Evolutionary conservation across 2,888 invertebrate genomes (phyloP).

Genomic region (Rhorus exstirpatorius): DNA sequence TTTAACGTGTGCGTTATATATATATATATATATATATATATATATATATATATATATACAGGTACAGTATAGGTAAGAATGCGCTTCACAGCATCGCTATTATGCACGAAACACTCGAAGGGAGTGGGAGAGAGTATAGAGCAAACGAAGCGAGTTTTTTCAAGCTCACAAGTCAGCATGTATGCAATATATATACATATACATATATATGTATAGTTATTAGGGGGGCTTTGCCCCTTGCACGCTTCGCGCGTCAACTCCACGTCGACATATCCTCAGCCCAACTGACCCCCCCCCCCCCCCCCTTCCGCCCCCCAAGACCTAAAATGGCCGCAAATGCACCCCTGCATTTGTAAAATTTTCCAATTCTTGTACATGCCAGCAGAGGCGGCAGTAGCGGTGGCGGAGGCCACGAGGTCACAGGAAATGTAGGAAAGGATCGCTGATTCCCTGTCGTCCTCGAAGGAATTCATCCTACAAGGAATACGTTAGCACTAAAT

Average conservation of each 20-base stretch:
- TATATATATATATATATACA: slow-evolving; percentile 13
- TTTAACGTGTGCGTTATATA: slow-evolving; percentile 39
- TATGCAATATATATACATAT: slow-evolving; percentile 11
- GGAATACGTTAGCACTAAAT: slow-evolving; percentile 47
- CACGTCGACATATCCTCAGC: no score
- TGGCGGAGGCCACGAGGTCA: slow-evolving; percentile 21
- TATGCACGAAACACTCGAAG: slow-evolving; percentile 57
- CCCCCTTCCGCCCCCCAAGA: no score
- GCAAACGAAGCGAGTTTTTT: slow-evolving; percentile 70
- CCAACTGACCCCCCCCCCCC: no score
- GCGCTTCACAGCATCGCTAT: slow-evolving; percentile 67
- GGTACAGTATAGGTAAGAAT: slow-evolving; percentile 58
- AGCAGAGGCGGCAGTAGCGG: no score
- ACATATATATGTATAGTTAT: slow-evolving; percentile 34
- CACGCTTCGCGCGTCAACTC: no score
- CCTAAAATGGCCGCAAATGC: no score
- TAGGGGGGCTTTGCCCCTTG: no score
- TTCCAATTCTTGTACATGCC: no score
- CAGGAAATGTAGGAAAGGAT: slow-evolving; percentile 51
- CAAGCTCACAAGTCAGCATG: slow-evolving; percentile 32
- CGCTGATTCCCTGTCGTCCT: slow-evolving; percentile 35
- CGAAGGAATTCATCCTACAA: slow-evolving; percentile 27
- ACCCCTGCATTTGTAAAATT: no score
- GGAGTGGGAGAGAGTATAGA: slow-evolving; percentile 46
- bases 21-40: slow-evolving; percentile 17